Evolutionary conservation across 2,888 invertebrate genomes (phyloP).

Genomic region (Syritta pipiens): DNA sequence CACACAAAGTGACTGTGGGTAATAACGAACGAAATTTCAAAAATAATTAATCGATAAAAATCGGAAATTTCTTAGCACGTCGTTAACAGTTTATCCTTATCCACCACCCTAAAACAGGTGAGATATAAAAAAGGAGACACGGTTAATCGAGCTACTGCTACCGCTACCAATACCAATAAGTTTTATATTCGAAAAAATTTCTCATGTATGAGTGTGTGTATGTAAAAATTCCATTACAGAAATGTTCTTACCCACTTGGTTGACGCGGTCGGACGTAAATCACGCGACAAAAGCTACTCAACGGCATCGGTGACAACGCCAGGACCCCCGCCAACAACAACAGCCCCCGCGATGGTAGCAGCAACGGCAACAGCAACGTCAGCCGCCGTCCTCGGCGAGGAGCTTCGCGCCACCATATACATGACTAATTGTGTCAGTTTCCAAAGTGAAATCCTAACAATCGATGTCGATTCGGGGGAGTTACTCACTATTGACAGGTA

Average conservation of each 20-base stretch:
- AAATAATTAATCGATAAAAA: slow-evolving; percentile 28
- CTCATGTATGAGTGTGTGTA: too few species aligned
- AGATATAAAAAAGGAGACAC: neutral
- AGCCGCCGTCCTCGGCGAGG: slow-evolving; percentile 42
- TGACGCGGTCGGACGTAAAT: slow-evolving; percentile 45
- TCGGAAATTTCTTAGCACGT: slow-evolving; percentile 1
- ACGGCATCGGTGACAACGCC: slow-evolving; percentile 11
- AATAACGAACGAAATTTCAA: too few species aligned
- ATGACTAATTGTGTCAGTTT: slow-evolving; percentile 60
- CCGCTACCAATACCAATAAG: neutral
- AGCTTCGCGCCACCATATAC: slow-evolving; percentile 47
- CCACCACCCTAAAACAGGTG: slow-evolving; percentile 19
- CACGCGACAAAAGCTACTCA: slow-evolving; percentile 43
- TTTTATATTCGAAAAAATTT: neutral
- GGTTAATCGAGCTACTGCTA: too few species aligned
- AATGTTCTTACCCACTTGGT: slow-evolving; percentile 45
- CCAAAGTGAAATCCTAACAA: slow-evolving; percentile 61
- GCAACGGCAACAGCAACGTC: slow-evolving; percentile 35
- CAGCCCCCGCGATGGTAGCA: slow-evolving; percentile 26
- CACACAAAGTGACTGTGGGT: neutral
- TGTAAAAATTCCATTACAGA: slow-evolving; percentile 40
- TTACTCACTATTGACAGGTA: slow-evolving; percentile 59
- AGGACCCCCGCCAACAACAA: slow-evolving; percentile 11
- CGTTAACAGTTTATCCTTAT: slow-evolving; percentile 14
- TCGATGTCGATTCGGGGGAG: slow-evolving; percentile 60